These are phyloP conservation scores for Dascillus cervinus DNA, from an alignment of 2,888 invertebrate genomes.

Conservation along the genomic window DNA sequence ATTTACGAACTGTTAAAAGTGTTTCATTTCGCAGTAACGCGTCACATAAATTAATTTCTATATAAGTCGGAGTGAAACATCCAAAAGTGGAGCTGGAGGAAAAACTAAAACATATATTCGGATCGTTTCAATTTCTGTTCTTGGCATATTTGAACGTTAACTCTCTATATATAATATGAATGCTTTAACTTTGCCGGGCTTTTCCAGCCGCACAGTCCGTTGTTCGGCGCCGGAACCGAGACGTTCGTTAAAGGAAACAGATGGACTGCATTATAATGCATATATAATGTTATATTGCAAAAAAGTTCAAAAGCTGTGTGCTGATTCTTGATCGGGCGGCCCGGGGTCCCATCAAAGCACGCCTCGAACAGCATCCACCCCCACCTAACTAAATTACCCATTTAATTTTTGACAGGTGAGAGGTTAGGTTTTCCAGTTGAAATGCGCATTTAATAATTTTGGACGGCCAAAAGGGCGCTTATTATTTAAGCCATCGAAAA, in stretches of 20 bases:
- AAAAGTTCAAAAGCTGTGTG: conserved; percentile 33
- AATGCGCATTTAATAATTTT: no score
- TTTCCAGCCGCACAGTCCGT: conserved; percentile 33
- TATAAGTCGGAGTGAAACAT: no score
- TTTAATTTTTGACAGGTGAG: no score
- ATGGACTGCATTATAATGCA: conserved; percentile 42
- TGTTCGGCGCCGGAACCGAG: conserved; percentile 28
- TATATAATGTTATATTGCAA: conserved; percentile 44
- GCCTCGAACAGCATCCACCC: no score
- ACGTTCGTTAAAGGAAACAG: conserved; percentile 22
- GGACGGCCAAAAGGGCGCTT: no score
- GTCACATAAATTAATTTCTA: conserved; percentile 38
- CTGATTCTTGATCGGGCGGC: no score
- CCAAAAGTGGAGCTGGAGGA: no score
- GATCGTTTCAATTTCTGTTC: conserved; percentile 45
- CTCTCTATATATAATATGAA: conserved; percentile 44
- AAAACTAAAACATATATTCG: conserved; percentile 42
- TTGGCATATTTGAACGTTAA: conserved; percentile 44
- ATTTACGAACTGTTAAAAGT: conserved; percentile 38
- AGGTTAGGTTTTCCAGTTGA: no score
- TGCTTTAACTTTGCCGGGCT: conserved; percentile 41
- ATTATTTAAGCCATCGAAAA: no score
- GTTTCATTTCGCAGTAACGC: conserved; percentile 38
- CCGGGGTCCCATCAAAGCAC: no score
- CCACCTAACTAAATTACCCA: no score